Conservation (phyloP, 2,113 vertebrate genomes). For the Salvelinus alpinus region DNA sequence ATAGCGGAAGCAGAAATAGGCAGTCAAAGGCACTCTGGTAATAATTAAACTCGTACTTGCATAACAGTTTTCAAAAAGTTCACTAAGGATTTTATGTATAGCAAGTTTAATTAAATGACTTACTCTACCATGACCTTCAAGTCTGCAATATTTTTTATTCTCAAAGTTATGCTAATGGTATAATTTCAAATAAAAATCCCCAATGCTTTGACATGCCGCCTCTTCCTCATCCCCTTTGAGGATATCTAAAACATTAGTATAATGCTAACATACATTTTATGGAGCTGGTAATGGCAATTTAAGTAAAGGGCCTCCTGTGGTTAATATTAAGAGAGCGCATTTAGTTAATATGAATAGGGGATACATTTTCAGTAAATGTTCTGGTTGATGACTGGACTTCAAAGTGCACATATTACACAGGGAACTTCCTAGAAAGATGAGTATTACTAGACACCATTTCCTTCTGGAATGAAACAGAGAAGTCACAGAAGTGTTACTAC, state of each 20-base stretch:
- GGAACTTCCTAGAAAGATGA: not conserved
- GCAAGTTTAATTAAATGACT: conserved; percentile 73
- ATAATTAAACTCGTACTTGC: conserved; percentile 73
- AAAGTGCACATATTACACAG: conserved; percentile 54
- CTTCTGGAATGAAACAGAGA: conserved; percentile 28
- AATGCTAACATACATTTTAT: conserved; percentile 18
- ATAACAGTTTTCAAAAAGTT: conserved; percentile 66
- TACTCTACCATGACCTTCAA: conserved; percentile 56
- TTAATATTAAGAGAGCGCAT: conserved; percentile 63
- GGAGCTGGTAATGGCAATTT: conserved; percentile 53
- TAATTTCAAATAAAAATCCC: conserved; percentile 44
- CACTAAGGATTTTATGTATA: conserved; percentile 58
- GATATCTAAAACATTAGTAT: conserved; percentile 34
- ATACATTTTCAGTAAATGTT: conserved; percentile 58
- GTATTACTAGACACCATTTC: conserved; percentile 39
- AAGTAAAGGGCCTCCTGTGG: conserved; percentile 60
- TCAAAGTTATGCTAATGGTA: conserved; percentile 63
- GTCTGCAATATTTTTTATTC: not conserved
- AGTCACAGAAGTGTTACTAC: conserved; percentile 37
- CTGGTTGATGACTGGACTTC: conserved; percentile 65
- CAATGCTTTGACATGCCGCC: conserved; percentile 13
- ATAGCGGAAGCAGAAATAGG: conserved; percentile 34
- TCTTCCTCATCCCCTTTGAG: conserved; percentile 36
- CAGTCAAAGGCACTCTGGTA: conserved; percentile 60
- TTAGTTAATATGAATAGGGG: conserved; percentile 50